A percentile compares a stretch with the other conserved stretches of the same genome.
Evolutionary conservation across 2,113 vertebrate genomes (phyloP).

Genomic region (Sander vitreus): DNA sequence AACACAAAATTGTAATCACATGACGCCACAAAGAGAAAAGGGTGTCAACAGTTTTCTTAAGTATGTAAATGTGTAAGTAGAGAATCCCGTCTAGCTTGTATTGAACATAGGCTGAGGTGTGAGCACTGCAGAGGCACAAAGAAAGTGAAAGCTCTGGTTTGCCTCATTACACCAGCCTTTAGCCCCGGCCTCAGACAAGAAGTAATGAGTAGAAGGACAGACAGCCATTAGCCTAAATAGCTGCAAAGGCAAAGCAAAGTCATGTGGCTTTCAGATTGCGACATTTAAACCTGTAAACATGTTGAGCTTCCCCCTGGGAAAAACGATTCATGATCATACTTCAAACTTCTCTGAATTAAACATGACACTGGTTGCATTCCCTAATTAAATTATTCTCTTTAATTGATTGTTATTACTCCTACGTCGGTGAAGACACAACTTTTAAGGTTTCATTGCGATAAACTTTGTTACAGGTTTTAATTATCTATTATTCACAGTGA

Average conservation of each 20-base stretch:
- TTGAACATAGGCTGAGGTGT: conserved; percentile 3
- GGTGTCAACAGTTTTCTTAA: background rate
- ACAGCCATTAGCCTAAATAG: conserved; percentile 61
- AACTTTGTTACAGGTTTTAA: conserved; percentile 21
- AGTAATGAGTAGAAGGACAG: conserved; percentile 63
- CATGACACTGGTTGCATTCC: conserved; percentile 1
- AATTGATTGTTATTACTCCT: conserved; percentile 23
- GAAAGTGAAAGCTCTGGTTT: conserved; percentile 44
- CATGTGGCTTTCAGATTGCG: conserved; percentile 33
- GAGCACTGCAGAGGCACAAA: conserved; percentile 10
- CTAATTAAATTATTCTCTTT: conserved; percentile 28
- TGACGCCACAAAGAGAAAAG: background rate
- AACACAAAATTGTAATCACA: background rate
- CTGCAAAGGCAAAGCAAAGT: conserved; percentile 63
- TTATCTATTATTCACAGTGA: conserved; percentile 28
- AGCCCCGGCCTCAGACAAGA: conserved; percentile 46
- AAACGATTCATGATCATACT: conserved; percentile 29
- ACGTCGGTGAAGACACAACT: background rate
- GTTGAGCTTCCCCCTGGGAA: conserved; percentile 9
- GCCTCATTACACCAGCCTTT: conserved; percentile 64
- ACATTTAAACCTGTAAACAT: conserved; percentile 44
- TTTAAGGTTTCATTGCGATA: conserved; percentile 5
- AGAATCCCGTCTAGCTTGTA: conserved; percentile 1
- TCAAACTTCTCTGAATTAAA: conserved; percentile 40
- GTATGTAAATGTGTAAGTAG: background rate